Evolutionary conservation across 2,797 vertebrate species (phyloP).

Genomic region (Malacoraja senta): DNA sequence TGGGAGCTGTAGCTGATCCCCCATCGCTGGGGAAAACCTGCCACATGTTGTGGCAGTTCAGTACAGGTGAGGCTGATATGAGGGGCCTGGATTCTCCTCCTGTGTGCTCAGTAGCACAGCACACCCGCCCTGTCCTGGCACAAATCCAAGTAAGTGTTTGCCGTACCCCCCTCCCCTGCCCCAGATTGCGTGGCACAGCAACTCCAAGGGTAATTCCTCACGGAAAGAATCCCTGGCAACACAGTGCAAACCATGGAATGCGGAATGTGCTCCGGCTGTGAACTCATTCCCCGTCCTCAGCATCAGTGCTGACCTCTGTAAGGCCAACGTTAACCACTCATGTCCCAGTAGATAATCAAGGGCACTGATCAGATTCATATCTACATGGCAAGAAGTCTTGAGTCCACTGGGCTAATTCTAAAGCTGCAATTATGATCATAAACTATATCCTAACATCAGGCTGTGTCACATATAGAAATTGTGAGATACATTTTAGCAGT

Average conservation of each 20-base stretch:
- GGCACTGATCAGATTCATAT: background rate
- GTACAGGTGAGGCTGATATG: no score
- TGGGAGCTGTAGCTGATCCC: no score
- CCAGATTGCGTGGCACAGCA: background rate
- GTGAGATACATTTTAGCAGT: background rate
- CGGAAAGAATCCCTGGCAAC: background rate
- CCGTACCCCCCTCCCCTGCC: background rate
- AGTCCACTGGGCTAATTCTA: background rate
- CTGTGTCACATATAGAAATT: background rate
- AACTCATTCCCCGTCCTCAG: background rate
- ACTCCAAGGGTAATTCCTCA: background rate
- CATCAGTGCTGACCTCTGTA: background rate
- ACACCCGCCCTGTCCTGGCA: background rate
- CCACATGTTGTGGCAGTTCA: no score
- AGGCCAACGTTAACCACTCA: background rate
- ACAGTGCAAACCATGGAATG: background rate
- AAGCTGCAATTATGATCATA: background rate
- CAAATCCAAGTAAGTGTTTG: background rate
- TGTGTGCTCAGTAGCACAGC: background rate
- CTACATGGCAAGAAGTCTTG: background rate
- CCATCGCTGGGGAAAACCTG: no score
- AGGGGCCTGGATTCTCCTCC: no score
- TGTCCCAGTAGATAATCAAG: background rate
- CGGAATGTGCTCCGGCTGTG: background rate
- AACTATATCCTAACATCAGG: background rate